Conservation (phyloP, 92 coral and sea anemone species). For the Actinernus sp. region DNA sequence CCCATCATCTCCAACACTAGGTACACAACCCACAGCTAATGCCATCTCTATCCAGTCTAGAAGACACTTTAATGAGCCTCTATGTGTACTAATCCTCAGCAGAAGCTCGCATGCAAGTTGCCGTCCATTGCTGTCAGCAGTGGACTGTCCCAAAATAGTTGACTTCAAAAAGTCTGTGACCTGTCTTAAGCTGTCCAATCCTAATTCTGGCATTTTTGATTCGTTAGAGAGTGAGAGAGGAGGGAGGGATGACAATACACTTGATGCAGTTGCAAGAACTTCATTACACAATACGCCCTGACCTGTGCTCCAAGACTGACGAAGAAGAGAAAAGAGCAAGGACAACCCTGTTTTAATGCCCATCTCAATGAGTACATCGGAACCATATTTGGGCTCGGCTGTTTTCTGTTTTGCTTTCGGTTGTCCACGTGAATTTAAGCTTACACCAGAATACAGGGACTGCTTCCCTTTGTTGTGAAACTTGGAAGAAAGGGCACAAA, state of each 20-base stretch:
- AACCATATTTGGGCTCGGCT: slow-evolving; percentile 49
- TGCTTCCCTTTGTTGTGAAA: slow-evolving; percentile 65
- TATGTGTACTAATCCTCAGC: slow-evolving; percentile 50
- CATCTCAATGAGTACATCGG: slow-evolving; percentile 74
- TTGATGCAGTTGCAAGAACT: slow-evolving; percentile 70
- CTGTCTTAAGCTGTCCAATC: slow-evolving; percentile 68
- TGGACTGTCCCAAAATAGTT: slow-evolving; percentile 46
- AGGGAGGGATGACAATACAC: slow-evolving; percentile 77
- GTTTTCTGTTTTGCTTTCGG: slow-evolving; percentile 23
- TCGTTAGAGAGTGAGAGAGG: slow-evolving; percentile 76
- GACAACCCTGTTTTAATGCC: slow-evolving; percentile 87
- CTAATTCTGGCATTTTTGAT: slow-evolving; percentile 79
- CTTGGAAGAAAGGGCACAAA: slow-evolving; percentile 79
- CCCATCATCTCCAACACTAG: slow-evolving; percentile 2
- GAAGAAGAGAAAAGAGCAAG: slow-evolving; percentile 72
- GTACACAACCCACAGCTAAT: slow-evolving; percentile 31
- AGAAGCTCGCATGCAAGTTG: slow-evolving; percentile 74
- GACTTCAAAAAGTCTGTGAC: slow-evolving; percentile 65
- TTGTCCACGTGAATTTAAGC: slow-evolving; percentile 25
- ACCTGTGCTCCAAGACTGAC: slow-evolving; percentile 79
- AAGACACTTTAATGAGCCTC: slow-evolving; percentile 73
- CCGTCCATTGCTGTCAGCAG: slow-evolving; percentile 72
- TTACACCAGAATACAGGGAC: slow-evolving; percentile 13
- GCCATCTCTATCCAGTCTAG: slow-evolving; percentile 84
- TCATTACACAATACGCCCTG: slow-evolving; percentile 79